Evolutionary conservation across 1,140 invertebrate genomes (phyloP), one percentile per base, ranked within the genome.

Genomic region (Gerris buenoi): DNA sequence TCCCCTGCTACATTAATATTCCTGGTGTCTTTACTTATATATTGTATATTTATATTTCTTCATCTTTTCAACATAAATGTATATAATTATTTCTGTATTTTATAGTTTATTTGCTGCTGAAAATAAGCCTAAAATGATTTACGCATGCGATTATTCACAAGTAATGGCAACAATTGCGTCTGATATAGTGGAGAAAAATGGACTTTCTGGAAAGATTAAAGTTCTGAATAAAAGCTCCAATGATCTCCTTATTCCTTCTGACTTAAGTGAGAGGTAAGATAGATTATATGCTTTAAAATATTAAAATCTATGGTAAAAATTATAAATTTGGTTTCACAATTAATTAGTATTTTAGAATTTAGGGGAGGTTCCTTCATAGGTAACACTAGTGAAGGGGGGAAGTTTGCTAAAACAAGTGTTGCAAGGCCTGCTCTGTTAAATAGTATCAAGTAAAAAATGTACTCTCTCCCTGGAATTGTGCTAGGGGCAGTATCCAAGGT

Each of bases 131-230:
- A 73, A 75, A 57, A 72, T 76, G 46, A 77, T 88, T 1, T 83
- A 81, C 71, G 86, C 84, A 3, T 86, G 87, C 72, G 88, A 91
- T 75, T 79, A 76, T 67, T 85, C 83, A 23, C 76, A 80, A 69
- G 76, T 80, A 0, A 85, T 90, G 83, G 77, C 76, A 65, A 75
- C 81, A 57, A 80, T 89, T 65, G 82, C 84, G 56, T 71, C 76
- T 62, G 76, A 79, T 71, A 79, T 86, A n/a, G 75, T 86, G 25
- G 68, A 75, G 61, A 74, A 74, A 29, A 86, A 87, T 75, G 70
- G 76, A 27, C 74, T 76, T 57, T 22, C 67, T 65, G 68, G 72
- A 22, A 73, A 73, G 71, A 73, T 81, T 46, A 77, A 71, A 59
- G 72, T 85, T 3, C 71, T 85, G 25, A 74, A 77, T 25, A 80